Base-by-base conservation (phyloP, 2,888 invertebrate species). In the Phaonia tiefii region DNA sequence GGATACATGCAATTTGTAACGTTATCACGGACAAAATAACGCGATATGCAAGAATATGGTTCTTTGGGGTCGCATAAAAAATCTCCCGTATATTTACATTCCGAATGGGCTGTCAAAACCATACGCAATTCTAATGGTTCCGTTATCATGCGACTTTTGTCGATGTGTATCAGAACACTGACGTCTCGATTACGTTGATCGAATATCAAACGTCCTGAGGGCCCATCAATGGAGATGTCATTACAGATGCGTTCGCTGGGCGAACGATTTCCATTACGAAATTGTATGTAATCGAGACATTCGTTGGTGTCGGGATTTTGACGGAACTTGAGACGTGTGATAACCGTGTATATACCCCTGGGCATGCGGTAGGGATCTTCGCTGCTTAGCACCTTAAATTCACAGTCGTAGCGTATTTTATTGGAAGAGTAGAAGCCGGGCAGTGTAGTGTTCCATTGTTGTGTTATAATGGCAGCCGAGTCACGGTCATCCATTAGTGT, bases 1-100 rank as follows among this genome's bases (percentile, higher is more conserved):
- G 90, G 90, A 80, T 84, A 88, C 85, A 89, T 85, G 44, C 90
- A 90, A 63, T 90, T 90, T 1, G 89, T 88, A 31, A 89, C 84
- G 63, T 89, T 89, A 76, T 90, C 90, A n/a, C 87, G 86, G 7
- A 89, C 88, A 83, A 90, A 89, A 71, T 88, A 85, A 0, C 88
- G 86, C 8, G 89, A 90, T 69, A 90, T 90, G 81, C 90, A 90
- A 0, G 90, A 89, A 63, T 87, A 85, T 20, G 84, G 85, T 66
- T 89, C 86, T 15, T 85, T 86, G 1, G 88, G 88, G 73, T 89
- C 85, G 71, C 90, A 90, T 1, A 86, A 79, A 49, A 90, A 88
- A 71, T 89, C 88, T 0, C 87, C 86, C 2, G 86, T 84, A 44
- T 86, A 85, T 71, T 87, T 88, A 69, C 89, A 90, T 63, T 88